Conservation (phyloP, 2,888 invertebrate species). For the Axea sp. region DNA sequence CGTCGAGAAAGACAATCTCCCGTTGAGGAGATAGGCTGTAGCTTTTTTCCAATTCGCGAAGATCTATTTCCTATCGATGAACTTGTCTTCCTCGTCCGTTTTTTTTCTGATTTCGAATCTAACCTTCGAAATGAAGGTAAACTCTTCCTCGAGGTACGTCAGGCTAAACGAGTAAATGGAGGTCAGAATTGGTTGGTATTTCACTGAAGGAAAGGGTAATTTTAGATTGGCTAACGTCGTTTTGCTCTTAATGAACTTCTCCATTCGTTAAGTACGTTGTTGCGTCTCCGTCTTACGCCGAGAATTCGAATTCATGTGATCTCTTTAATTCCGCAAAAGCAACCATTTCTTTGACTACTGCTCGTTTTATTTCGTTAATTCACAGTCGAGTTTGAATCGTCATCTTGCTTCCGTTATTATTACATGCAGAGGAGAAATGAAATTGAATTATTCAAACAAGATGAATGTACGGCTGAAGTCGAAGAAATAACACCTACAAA, state of each 20-base stretch:
- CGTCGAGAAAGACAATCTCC: conserved; percentile 78
- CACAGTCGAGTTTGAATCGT: conserved; percentile 25
- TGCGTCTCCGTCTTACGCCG: conserved; percentile 70
- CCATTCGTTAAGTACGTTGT: conserved; percentile 78
- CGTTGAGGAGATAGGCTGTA: conserved; percentile 77
- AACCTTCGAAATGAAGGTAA: conserved; percentile 52
- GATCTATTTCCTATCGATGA: conserved; percentile 78
- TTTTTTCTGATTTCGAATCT: conserved; percentile 52
- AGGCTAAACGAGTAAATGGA: conserved; percentile 59
- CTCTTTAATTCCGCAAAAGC: conserved; percentile 31
- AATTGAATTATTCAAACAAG: conserved; percentile 53
- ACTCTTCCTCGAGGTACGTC: conserved; percentile 59
- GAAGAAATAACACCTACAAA: conserved; percentile 52
- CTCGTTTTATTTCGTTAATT: conserved; percentile 59
- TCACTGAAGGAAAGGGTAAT: conserved; percentile 72
- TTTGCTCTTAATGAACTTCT: conserved; percentile 79
- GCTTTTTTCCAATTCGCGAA: conserved; percentile 68
- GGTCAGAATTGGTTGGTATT: conserved; percentile 61
- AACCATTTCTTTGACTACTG: conserved; percentile 53
- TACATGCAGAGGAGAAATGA: conserved; percentile 41
- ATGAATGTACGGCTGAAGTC: conserved; percentile 34
- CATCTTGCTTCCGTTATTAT: conserved; percentile 52
- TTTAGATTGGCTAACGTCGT: conserved; percentile 79
- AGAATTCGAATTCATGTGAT: conserved; percentile 8
- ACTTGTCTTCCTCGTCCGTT: conserved; percentile 60